These are phyloP conservation scores for Acanthopagrus latus DNA, from an alignment of 2,797 vertebrate species.

Conservation along the genomic window DNA sequence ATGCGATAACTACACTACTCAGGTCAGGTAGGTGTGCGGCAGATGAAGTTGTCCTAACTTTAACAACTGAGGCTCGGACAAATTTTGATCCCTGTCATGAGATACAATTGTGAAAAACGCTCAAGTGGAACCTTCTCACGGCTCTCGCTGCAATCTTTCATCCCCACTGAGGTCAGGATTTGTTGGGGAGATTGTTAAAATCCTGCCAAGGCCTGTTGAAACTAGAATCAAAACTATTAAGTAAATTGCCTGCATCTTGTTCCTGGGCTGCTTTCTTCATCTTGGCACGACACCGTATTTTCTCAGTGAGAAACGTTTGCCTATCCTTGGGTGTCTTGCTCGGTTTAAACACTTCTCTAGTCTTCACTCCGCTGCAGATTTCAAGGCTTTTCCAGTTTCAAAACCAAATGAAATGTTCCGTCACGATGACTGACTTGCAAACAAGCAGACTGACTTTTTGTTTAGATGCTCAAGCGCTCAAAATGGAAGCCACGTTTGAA, in stretches of 20 bases:
- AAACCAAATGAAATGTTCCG: conserved; percentile 5
- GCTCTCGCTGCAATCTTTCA: conserved; percentile 34
- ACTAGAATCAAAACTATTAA: conserved; percentile 59
- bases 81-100: conserved; percentile 10
- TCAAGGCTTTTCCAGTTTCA: conserved; percentile 25
- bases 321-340: conserved; percentile 21
- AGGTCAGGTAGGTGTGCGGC: conserved; percentile 2
- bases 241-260: conserved; percentile 56
- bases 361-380: conserved; percentile 24
- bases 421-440: conserved; percentile 10
- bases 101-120: conserved; percentile 25
- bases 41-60: conserved; percentile 3
- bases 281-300: conserved; percentile 34
- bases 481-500: conserved; percentile 45
- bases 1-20: background rate
- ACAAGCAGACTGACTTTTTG: conserved; percentile 19
- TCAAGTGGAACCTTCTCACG: conserved; percentile 20
- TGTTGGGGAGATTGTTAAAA: conserved; percentile 34
- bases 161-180: conserved; percentile 46
- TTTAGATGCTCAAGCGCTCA: conserved; percentile 7
- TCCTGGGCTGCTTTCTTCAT: conserved; percentile 46
- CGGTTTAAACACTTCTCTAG: conserved; percentile 42
- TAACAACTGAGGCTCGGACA: background rate
- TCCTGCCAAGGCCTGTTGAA: conserved; percentile 56
- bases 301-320: conserved; percentile 38